These are phyloP conservation scores for Pentalonia nigronervosa DNA, from an alignment of 1,140 invertebrate genomes.

Conservation along the genomic window DNA sequence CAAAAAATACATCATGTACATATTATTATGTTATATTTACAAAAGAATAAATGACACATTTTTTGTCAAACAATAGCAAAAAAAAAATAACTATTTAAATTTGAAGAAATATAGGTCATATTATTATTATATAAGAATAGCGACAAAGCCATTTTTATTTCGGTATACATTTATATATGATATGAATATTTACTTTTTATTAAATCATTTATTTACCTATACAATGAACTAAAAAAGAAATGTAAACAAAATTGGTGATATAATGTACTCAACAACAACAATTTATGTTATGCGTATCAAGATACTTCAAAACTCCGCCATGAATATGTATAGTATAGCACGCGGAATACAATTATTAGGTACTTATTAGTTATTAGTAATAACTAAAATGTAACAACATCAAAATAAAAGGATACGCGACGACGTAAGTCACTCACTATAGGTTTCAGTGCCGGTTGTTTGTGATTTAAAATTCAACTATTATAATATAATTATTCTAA, in stretches of 20 bases:
- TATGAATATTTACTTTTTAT: background rate
- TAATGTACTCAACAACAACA: conserved; percentile 2
- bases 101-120: background rate
- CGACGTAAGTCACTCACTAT: background rate
- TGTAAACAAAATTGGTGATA: conserved; percentile 16
- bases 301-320: background rate
- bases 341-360: background rate
- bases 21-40: background rate
- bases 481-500: background rate
- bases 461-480: background rate
- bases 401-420: background rate
- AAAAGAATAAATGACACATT: background rate
- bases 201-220: background rate
- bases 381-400: background rate
- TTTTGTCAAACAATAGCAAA: background rate
- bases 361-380: background rate
- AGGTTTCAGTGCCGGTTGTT: background rate
- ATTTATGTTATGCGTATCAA: background rate
- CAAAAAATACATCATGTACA: no score
- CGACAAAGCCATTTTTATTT: background rate
- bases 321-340: background rate
- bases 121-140: background rate
- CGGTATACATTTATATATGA: background rate
- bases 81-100: background rate
- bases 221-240: background rate